Evolutionary conservation across 2,113 vertebrate species (phyloP), one percentile per base, ranked within the genome.

Genomic region (Scatophagus argus): DNA sequence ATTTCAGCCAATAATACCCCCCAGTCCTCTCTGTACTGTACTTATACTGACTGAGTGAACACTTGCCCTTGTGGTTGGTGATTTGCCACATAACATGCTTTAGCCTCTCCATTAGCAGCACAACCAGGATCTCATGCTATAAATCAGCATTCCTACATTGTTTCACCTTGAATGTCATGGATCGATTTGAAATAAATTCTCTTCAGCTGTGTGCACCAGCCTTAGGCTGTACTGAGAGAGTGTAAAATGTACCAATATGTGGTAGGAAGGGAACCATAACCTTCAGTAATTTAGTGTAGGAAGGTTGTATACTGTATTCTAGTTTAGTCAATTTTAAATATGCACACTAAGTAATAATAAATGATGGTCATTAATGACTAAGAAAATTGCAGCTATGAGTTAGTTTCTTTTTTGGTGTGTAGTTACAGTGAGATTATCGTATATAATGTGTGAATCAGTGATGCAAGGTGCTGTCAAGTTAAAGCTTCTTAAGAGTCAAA

Each of bases 161-260:
- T 83, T 91, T 90, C 87, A 91, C 82, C 85, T 89, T 88, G 84
- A 79, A 78, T 58, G 76, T 38, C 71, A 41, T 39, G 11, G 65
- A 89, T 92, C 1, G 17, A 90, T 92, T 52, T 39, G 44, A 85
- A 79, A 86, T 65, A 8, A 75, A 70, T 75, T 81, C 52, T 58
- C 27, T 43, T 67, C 25, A 60, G 65, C 66, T 46, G 19, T 52
- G 62, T 13, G 27, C 44, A 25, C 39, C 13, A 21, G 74, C 84
- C 60, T 83, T 0, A 70, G 77, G 82, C 70, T 32, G 31, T 25
- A 61, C 38, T 8, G 0, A 43, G 56, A 63, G 59, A 32, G 59
- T 60, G 59, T 60, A 69, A 63, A 84, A 81, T 83, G 0, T 16
- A 84, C 61, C 60, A 71, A 80, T 46, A 79, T 59, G 41, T 39